Evolutionary conservation across 64 coral and sea anemone genomes (phyloP), one percentile per base, ranked within the genome.

Genomic region (Dendrophyllia cribrosa): DNA sequence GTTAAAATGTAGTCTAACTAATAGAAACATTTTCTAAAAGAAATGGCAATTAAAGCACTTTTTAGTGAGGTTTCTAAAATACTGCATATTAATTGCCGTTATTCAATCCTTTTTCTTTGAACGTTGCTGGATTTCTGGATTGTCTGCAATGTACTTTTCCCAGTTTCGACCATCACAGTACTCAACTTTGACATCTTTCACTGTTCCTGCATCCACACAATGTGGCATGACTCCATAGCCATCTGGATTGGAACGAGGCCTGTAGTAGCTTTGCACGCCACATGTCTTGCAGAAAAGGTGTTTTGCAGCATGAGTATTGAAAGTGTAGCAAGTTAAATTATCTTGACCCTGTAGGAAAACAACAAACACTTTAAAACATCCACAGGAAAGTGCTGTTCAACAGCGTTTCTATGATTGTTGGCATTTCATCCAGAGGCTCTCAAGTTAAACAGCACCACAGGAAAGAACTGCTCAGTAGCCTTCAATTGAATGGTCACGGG

Each of bases 211-310:
- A 83, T 99, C 97, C 15, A 99, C 74, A 61, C 97, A 99, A 67
- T 99, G 97, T 64, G 97, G 97, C 59, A 92, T 92, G 2, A 99
- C 84, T 19, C 97, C 97, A 70, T 91, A 93, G 7, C 97, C 97
- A 75, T 99, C 91, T 19, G 94, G 88, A 59, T 99, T 96, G 23
- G 97, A 99, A 7, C 97, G 93, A 91, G 97, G 97, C 0, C 93
- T 64, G 44, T 99, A 99, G 90, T 96, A 99, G 85, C 97, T 99
- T 45, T 99, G 97, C 43, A 99, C 97, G 24, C 97, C 97, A 94
- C 97, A 99, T 1, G 94, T 96, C 82, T 94, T 99, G 70, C 97
- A 99, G 65, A 99, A 99, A 79, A 96, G 43, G 72, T 99, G 97
- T 68, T 99, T 87, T 65, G 97, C 97, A 43, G 76, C 59, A 75